Evolutionary conservation across 2,113 vertebrate species (phyloP), one percentile per base, ranked within the genome.

Genomic region (Chloebia gouldiae): DNA sequence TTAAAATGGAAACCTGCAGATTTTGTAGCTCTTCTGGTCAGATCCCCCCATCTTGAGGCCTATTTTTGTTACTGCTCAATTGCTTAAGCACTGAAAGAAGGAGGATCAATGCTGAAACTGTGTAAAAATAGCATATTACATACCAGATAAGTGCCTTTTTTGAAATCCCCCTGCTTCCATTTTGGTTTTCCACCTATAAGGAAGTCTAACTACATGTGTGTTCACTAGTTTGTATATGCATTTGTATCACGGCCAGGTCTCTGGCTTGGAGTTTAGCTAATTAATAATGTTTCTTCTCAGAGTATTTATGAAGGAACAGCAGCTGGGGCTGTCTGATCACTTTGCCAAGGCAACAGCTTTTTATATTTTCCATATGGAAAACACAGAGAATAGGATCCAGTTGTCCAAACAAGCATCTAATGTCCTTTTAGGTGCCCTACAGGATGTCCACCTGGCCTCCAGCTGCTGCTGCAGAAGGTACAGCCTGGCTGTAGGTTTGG

Each of bases 231-330:
- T 69, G 10, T 69, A 42, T 21, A 61, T 15, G 45, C 10, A 1
- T 49, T 87, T 84, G 7, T 87, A 68, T 12, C 11, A 31, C 76
- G 47, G 33, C 85, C 57, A 68, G 59, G 39, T 54, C 42, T 77
- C 45, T 88, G 51, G 37, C n/a, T 92, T 64, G 4, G 19, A 54
- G 42, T 76, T 91, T 13, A 69, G 22, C 39, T 93, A 77, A 83
- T 91, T 80, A 85, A 93, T 75, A 80, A 44, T 81, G 64, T 88
- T 94, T 80, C 79, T 83, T 83, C 47, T 79, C n/a, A 7, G 37
- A 76, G 4, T 84, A 56, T 75, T 92, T 87, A 72, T 76, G 76
- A 86, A 20, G 15, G 27, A 83, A 65, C 35, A 92, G 79, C 90
- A 93, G 76, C 92, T 95, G 90, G 30, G 39, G 24, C 39, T 63